Base-by-base conservation (phyloP, 2,113 vertebrate genomes). In the Parus major region DNA sequence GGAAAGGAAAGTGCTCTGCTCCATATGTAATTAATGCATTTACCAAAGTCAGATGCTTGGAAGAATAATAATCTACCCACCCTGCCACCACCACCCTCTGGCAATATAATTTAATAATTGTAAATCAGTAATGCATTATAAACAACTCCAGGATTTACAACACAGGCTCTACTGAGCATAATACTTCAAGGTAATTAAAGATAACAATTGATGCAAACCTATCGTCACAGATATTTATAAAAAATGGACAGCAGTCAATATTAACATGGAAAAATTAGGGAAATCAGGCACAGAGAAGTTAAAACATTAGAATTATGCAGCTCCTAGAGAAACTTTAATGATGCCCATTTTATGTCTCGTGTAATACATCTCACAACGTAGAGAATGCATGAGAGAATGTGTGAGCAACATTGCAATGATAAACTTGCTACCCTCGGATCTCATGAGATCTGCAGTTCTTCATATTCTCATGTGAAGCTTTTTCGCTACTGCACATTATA, bases 81-180 rank as follows among this genome's bases (percentile, higher is more conserved):
- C 5, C 44, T 27, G 5, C 33, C 19, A 73, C 39, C 47, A 82
- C 1, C 35, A 25, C 49, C 71, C 59, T 33, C 68, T 23, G 27
- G 82, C 59, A 81, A 55, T 33, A 25, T 29, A 77, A 86, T 88
- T 80, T 63, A 55, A 44, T 92, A 83, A 94, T 2, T 88, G 39
- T 73, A 90, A 94, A 88, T 44, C 55, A 69, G 28, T 17, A 93
- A 93, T 92, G 52, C 76, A 81, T 86, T 78, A 90, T 59, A 80
- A 96, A 90, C 71, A 80, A 81, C 55, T 78, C 25, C 59, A 80
- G 75, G 59, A 73, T 52, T 63, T 44, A 68, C 24, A 81, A 55
- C 7, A 1, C 39, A 42, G 68, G 56, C 49, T 90, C 73, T 86
- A 80, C 56, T 25, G 27, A 75, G 59, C 25, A 23, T 44, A 49